Evolutionary conservation across 1,140 invertebrate species (phyloP).

Genomic region (Tyrophagus putrescentiae): DNA sequence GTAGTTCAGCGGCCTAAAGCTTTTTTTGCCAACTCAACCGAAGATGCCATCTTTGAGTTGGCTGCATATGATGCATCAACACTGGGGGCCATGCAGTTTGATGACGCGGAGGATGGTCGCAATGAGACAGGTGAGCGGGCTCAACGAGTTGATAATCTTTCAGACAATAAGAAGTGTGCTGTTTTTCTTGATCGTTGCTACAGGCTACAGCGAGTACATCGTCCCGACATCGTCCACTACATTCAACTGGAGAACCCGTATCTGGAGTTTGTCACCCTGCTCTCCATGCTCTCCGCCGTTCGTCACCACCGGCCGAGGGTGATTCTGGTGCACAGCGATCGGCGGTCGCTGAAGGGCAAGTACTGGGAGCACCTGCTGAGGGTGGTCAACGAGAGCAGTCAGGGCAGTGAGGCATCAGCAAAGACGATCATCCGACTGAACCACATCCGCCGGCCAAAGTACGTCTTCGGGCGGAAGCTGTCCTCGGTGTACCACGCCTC

Average conservation of each 20-base stretch:
- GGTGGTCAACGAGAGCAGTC: conserved; percentile 23
- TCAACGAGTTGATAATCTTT: too few species aligned
- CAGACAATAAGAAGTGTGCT: background rate
- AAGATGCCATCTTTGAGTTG: too few species aligned
- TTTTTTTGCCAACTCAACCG: too few species aligned
- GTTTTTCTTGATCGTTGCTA: conserved; percentile 8
- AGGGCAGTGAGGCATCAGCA: too few species aligned
- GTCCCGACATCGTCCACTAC: conserved; percentile 30
- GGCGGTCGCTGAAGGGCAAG: conserved; percentile 26
- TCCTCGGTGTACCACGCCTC: conserved; percentile 32
- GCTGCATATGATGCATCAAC: background rate
- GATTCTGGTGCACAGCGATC: conserved; percentile 30
- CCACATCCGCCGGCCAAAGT: conserved; percentile 25
- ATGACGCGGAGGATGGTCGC: background rate
- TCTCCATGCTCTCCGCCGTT: conserved; percentile 28
- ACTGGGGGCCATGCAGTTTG: too few species aligned
- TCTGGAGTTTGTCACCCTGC: conserved; percentile 30
- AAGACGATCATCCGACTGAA: conserved; percentile 20
- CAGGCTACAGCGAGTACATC: conserved; percentile 26
- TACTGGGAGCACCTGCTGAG: conserved; percentile 27
- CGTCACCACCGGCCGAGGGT: conserved; percentile 28
- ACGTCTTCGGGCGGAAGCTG: conserved; percentile 28
- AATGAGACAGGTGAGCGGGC: conserved; percentile 13
- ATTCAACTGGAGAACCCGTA: conserved; percentile 27
- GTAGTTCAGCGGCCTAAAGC: too few species aligned